A percentile compares a stretch with the other conserved stretches of the same genome.
These are phyloP conservation scores for Heterochromis multidens DNA, from an alignment of 2,113 vertebrate species.

Conservation along the genomic window DNA sequence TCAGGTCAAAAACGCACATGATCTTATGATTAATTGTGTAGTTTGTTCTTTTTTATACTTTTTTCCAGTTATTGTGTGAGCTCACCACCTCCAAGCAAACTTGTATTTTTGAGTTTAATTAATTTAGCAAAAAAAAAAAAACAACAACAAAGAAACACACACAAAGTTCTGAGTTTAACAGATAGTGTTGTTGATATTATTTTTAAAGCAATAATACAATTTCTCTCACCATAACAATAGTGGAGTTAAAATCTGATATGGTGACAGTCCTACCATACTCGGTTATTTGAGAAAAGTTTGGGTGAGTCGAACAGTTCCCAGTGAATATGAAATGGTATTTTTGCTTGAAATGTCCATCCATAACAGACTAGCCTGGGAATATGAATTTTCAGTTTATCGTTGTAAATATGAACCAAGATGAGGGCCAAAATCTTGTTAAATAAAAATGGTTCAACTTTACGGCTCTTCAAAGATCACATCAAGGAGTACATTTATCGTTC, in stretches of 20 bases:
- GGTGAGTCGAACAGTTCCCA: fast-evolving
- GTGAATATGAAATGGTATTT: neutral
- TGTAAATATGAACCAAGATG: neutral
- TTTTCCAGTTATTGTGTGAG: no score
- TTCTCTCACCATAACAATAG: no score
- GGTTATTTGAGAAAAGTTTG: neutral
- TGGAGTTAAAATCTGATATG: no score
- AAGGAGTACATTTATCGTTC: neutral
- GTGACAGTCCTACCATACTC: no score
- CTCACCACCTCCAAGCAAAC: neutral
- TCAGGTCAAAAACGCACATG: no score
- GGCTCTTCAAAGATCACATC: neutral
- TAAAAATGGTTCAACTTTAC: neutral
- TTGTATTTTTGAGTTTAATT: neutral
- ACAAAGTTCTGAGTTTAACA: no score
- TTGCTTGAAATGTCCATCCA: fast-evolving
- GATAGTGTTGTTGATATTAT: no score
- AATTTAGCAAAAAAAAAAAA: no score
- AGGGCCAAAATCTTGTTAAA: neutral
- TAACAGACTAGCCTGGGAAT: neutral
- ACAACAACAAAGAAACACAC: no score
- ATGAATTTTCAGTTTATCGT: neutral
- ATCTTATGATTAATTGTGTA: no score
- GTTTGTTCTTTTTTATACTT: no score
- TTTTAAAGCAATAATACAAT: no score